Evolutionary conservation across 2,888 invertebrate genomes (phyloP).

Genomic region (Junonia oenone): DNA sequence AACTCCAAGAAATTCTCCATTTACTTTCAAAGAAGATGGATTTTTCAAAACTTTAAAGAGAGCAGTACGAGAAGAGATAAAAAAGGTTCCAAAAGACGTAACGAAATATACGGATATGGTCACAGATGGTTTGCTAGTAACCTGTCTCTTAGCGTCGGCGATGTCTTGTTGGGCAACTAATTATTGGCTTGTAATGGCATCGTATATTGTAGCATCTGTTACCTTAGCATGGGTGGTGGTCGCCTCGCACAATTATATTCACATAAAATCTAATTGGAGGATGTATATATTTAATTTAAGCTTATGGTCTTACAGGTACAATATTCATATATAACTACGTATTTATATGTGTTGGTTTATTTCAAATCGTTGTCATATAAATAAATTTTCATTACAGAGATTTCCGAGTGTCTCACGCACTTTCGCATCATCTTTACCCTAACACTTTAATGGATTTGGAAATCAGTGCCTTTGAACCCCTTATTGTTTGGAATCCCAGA

Average conservation of each 20-base stretch:
- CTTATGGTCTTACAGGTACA: slow-evolving; percentile 82
- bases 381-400: slow-evolving; percentile 56
- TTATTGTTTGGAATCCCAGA: slow-evolving; percentile 83
- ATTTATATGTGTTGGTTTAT: background rate
- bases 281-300: slow-evolving; percentile 88
- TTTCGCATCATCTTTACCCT: slow-evolving; percentile 90
- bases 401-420: slow-evolving; percentile 87
- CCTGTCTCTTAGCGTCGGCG: slow-evolving; percentile 51
- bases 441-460: slow-evolving; percentile 89
- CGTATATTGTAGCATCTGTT: slow-evolving; percentile 56
- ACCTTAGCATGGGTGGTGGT: slow-evolving; percentile 80
- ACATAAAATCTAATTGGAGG: slow-evolving; percentile 86
- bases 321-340: background rate
- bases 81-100: slow-evolving; percentile 62
- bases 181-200: slow-evolving; percentile 44
- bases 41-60: slow-evolving; percentile 86
- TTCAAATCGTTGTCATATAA: background rate
- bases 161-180: slow-evolving; percentile 46
- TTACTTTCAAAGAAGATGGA: slow-evolving; percentile 86
- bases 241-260: slow-evolving; percentile 88
- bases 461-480: slow-evolving; percentile 83
- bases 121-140: slow-evolving; percentile 55
- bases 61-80: slow-evolving; percentile 74
- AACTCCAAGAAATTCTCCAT: slow-evolving; percentile 83
- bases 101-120: slow-evolving; percentile 42